Percentiles rank a stretch among this genome's conserved stretches.
phyloP scores from a whole-genome alignment of 2,888 invertebrate genomes.

The Chymomyza procnemis region DNA sequence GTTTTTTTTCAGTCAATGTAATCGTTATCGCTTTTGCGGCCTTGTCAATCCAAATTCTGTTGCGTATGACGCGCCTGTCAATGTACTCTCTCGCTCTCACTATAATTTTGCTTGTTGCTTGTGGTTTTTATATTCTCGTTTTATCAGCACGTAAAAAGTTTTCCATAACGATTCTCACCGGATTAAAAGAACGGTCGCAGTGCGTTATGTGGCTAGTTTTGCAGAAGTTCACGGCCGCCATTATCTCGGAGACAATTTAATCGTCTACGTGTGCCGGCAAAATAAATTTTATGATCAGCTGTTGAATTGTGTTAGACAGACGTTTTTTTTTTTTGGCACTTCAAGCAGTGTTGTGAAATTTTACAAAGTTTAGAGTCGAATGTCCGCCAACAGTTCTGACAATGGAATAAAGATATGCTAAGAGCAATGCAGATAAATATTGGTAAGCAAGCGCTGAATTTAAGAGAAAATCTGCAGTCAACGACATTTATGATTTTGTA shows the following conservation, averaged over 20 bases:
- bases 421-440: conserved; percentile 4
- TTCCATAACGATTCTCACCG: neutral
- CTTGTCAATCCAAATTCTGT: conserved; percentile 29
- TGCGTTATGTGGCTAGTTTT: neutral
- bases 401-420: conserved; percentile 11
- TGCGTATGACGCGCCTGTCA: conserved; percentile 11
- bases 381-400: conserved; percentile 26
- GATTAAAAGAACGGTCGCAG: neutral
- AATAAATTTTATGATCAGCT: neutral
- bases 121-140: neutral
- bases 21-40: conserved; percentile 55
- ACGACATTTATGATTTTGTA: too few relatives aligned
- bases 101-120: conserved; percentile 6
- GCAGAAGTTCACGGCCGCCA: conserved; percentile 55
- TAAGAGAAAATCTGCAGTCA: too few relatives aligned
- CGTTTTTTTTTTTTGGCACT: conserved; percentile 6
- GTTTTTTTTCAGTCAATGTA: conserved; percentile 13
- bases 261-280: neutral
- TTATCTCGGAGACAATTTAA: neutral
- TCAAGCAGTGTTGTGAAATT: conserved; percentile 28
- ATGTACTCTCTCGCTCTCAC: conserved; percentile 16
- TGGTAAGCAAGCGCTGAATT: too few relatives aligned
- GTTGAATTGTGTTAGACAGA: neutral
- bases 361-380: conserved; percentile 1
- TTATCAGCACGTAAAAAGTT: conserved; percentile 20